Evolutionary conservation across 2,888 invertebrate genomes (phyloP).

Genomic region (Cynaeus angustus): DNA sequence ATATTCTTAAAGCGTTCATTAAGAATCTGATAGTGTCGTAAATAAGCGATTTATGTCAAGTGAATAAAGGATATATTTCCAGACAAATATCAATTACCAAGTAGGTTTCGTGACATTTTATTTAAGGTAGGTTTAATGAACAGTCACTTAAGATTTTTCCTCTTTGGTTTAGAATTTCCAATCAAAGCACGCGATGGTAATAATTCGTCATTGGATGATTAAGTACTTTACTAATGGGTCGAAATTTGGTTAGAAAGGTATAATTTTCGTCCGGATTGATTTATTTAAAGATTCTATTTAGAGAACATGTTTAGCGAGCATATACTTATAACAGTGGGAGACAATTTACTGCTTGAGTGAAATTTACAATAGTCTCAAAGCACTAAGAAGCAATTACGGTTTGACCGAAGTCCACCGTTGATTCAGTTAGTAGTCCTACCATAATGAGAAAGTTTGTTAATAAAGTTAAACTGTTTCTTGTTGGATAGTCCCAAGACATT

Average conservation of each 20-base stretch:
- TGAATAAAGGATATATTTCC: too few species aligned
- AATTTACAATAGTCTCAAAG: conserved; percentile 7
- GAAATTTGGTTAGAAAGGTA: neutral
- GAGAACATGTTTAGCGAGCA: too few species aligned
- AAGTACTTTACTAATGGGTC: neutral
- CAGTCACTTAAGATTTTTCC: too few species aligned
- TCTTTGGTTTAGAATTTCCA: too few species aligned
- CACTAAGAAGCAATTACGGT: conserved; percentile 35
- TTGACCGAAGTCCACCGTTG: conserved; percentile 23
- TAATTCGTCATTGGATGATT: neutral
- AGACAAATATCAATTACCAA: too few species aligned
- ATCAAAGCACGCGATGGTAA: neutral
- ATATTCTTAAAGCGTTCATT: neutral
- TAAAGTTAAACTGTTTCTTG: conserved; percentile 25
- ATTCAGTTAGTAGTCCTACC: conserved; percentile 32
- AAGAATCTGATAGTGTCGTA: conserved; percentile 15
- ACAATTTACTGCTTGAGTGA: conserved; percentile 10
- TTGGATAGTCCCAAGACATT: conserved; percentile 6
- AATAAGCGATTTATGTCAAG: too few species aligned
- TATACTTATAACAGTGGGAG: neutral
- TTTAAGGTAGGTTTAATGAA: neutral
- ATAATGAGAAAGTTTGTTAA: conserved; percentile 32
- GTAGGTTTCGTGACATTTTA: neutral
- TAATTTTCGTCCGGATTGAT: too few species aligned
- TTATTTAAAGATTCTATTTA: too few species aligned